Evolutionary conservation across 37 sponge, comb jelly and placozoan species (phyloP).

Genomic region (Beroe ovata): DNA sequence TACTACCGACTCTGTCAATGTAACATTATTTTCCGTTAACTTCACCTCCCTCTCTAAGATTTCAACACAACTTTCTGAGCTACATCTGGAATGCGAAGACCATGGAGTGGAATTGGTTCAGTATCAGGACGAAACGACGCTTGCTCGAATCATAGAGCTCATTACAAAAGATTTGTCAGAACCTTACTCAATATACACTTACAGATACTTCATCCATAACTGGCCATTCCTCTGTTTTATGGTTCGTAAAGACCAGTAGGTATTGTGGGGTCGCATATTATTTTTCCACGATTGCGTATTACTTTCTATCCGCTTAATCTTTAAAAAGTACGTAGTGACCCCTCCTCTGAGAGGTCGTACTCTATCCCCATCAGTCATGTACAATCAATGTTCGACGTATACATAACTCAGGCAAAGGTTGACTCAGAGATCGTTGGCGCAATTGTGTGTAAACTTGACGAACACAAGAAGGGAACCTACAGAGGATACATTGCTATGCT

Average conservation of each 20-base stretch:
- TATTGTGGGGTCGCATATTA: too few species aligned
- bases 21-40: too few species aligned
- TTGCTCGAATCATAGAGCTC: conserved; percentile 85
- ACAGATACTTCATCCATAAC: conserved; percentile 96
- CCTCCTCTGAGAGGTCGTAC: too few species aligned
- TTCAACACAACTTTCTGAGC: neutral
- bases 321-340: too few species aligned
- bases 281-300: too few species aligned
- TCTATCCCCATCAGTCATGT: too few species aligned
- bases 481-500: conserved; percentile 99
- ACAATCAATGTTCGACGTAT: too few species aligned
- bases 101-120: conserved; percentile 73
- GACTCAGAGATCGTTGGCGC: conserved; percentile 83
- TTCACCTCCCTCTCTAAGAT: too few species aligned
- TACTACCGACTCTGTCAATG: too few species aligned
- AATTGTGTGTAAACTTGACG: conserved; percentile 92
- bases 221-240: conserved; percentile 91
- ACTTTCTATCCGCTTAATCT: too few species aligned
- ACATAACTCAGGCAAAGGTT: conserved; percentile 72
- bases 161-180: conserved; percentile 93
- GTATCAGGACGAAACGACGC: conserved; percentile 81
- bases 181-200: conserved; percentile 98
- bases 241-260: too few species aligned
- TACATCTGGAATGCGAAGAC: conserved; percentile 59
- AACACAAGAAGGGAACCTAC: conserved; percentile 71